phyloP scores from a whole-genome alignment of 2,888 invertebrate species.

The Listrodromus nycthemerus region DNA sequence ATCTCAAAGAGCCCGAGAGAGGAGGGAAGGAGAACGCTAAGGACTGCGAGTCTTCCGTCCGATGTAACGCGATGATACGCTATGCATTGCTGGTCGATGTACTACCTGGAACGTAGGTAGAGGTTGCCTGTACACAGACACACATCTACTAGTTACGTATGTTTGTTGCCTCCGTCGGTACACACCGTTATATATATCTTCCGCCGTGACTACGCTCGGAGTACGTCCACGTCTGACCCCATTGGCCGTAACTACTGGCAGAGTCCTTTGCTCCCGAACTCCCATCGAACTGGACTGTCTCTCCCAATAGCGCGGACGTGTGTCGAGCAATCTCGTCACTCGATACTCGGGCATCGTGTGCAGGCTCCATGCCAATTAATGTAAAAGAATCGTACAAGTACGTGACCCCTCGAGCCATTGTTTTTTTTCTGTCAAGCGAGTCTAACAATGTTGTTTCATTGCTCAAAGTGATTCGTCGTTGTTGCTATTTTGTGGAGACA shows the following conservation, averaged over 20 bases:
- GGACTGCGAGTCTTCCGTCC: neutral
- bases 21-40: neutral
- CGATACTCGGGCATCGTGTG: conserved; percentile 27
- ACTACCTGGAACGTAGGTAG: neutral
- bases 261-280: neutral
- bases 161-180: neutral
- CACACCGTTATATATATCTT: neutral
- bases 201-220: neutral
- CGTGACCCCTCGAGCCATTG: conserved; percentile 37
- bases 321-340: conserved; percentile 55
- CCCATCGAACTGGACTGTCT: conserved; percentile 19
- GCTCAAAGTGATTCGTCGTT: conserved; percentile 8
- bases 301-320: conserved; percentile 39
- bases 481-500: neutral
- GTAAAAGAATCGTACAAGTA: conserved; percentile 41
- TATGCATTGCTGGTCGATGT: neutral
- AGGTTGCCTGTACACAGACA: neutral
- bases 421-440: conserved; percentile 24
- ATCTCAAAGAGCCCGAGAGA: conserved; percentile 22
- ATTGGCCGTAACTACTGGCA: conserved; percentile 40
- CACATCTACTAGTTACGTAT: conserved; percentile 21
- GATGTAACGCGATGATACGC: conserved; percentile 2
- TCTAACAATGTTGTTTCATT: conserved; percentile 27
- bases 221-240: conserved; percentile 44
- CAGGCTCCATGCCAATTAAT: conserved; percentile 39